Evolutionary conservation across 1,140 invertebrate species (phyloP).

Genomic region (Eciton burchellii): DNA sequence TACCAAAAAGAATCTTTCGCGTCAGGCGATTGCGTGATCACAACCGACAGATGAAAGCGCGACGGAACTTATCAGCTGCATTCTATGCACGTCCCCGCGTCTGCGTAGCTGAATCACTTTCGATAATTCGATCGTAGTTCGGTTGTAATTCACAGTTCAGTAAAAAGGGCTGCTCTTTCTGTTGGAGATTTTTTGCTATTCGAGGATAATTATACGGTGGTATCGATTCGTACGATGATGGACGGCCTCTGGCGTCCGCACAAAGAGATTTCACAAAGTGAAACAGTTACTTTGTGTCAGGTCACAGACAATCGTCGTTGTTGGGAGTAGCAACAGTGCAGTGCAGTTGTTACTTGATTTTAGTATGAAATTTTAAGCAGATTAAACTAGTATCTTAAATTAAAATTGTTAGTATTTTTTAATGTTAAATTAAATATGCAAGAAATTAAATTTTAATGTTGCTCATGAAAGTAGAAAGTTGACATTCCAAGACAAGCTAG

Average conservation of each 20-base stretch:
- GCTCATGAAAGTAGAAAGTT: too few relatives aligned
- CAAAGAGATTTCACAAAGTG: too few relatives aligned
- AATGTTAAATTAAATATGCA: conserved; percentile 47
- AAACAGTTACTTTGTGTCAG: not conserved
- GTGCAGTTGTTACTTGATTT: too few relatives aligned
- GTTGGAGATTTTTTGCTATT: not conserved
- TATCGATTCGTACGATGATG: conserved; percentile 6
- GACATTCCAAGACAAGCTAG: not conserved
- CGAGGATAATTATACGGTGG: conserved; percentile 7
- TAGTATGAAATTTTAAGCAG: too few relatives aligned
- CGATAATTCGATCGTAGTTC: not conserved
- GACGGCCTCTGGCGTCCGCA: too few relatives aligned
- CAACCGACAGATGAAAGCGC: conserved; percentile 14
- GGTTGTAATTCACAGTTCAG: not conserved
- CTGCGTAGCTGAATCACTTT: conserved; percentile 19
- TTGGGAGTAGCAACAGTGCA: not conserved
- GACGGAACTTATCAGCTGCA: not conserved
- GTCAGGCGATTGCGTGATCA: not conserved
- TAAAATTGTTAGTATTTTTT: conserved; percentile 36
- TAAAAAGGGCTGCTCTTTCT: not conserved
- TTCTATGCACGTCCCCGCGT: conserved; percentile 5
- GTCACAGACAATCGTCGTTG: not conserved
- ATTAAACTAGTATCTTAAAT: conserved; percentile 41
- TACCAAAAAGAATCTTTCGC: not conserved
- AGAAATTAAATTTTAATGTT: too few relatives aligned